Conservation (phyloP, 1,140 invertebrate species). For the honey bee (Apis mellifera) region Amel_HAv3.1 CM009932.2:2551001-2551500, state of each 20-base stretch:
- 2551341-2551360: slow-evolving; percentile 51
- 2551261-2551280: slow-evolving; percentile 6
- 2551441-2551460: slow-evolving; percentile 57
- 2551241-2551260: background rate
- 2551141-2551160: no score
- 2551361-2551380: slow-evolving; percentile 67
- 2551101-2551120: no score
- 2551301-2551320: background rate
- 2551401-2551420: slow-evolving; percentile 56
- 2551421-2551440: slow-evolving; percentile 73
- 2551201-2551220: no score
- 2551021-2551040: no score
- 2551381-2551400: slow-evolving; percentile 30
- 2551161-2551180: no score
- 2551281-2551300: slow-evolving; percentile 2
- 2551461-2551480: slow-evolving; percentile 60
- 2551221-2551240: no score
- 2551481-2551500: slow-evolving; percentile 64
- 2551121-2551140: background rate
- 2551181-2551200: no score
- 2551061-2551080: no score
- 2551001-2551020: no score
- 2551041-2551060: no score
- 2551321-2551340: background rate
- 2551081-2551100: no score